Percentiles rank a stretch among this genome's conserved stretches.
Conservation (phyloP, 2,888 invertebrate genomes). For the Idaea dimidiata region DNA sequence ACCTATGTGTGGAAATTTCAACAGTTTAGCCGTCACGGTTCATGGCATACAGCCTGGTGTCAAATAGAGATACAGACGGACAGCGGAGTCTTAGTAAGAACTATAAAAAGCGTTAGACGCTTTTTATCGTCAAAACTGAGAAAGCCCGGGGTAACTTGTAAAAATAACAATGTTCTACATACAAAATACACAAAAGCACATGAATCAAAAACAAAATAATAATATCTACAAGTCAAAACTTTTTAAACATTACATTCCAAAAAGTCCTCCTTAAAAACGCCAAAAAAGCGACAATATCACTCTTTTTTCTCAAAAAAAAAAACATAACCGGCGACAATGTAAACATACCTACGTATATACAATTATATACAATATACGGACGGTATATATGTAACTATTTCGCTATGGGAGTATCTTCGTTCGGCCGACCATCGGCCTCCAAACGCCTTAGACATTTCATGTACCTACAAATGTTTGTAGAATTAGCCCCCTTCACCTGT, state of each 20-base stretch:
- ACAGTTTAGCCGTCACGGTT: too few species aligned
- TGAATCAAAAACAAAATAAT: constrained; percentile 4
- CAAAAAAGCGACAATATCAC: constrained; percentile 19
- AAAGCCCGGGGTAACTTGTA: too few species aligned
- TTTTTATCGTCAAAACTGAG: too few species aligned
- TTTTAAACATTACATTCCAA: too few species aligned
- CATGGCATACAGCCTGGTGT: too few species aligned
- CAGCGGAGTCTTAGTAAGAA: too few species aligned
- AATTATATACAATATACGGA: constrained; percentile 66
- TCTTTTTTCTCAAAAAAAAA: constrained; percentile 14
- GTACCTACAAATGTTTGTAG: constrained; percentile 53
- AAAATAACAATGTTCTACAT: too few species aligned
- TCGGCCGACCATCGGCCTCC: constrained; percentile 65
- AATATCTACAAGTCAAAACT: too few species aligned
- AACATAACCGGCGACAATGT: constrained; percentile 54
- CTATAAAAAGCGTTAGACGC: too few species aligned
- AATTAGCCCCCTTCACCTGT: constrained; percentile 43
- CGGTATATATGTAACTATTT: constrained; percentile 49
- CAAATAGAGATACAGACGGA: too few species aligned
- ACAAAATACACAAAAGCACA: constrained; percentile 10
- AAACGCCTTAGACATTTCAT: constrained; percentile 57
- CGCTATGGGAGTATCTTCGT: constrained; percentile 53
- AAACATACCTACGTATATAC: constrained; percentile 71
- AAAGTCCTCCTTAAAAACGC: too few species aligned
- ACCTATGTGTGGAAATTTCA: too few species aligned